Conservation (phyloP, 2,888 invertebrate genomes). For the Cremastobaeus sp. region DNA sequence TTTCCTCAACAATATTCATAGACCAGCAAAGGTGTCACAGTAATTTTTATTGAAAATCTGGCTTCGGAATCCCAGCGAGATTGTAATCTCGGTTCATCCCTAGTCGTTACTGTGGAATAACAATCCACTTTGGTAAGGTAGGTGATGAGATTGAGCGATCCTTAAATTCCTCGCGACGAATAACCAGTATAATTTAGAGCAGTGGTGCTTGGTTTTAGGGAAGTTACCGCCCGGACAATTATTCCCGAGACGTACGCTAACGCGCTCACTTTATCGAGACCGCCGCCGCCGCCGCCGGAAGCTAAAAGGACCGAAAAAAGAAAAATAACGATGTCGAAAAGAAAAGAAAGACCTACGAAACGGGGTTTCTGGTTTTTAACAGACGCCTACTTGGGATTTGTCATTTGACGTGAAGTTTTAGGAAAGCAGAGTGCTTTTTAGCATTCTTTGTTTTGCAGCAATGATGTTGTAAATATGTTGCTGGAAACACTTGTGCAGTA, state of each 20-base stretch:
- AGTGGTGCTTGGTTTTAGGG: slow-evolving; percentile 54
- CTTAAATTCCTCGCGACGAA: slow-evolving; percentile 59
- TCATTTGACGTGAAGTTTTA: slow-evolving; percentile 8
- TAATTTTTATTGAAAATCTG: too few relatives aligned
- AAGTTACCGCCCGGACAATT: slow-evolving; percentile 48
- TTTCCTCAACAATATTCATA: too few relatives aligned
- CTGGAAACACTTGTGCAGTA: too few relatives aligned
- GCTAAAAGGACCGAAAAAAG: slow-evolving; percentile 43
- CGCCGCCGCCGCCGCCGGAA: slow-evolving; percentile 43
- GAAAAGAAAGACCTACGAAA: slow-evolving; percentile 23
- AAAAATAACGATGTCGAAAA: slow-evolving; percentile 32
- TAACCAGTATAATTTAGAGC: slow-evolving; percentile 60
- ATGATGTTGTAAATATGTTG: too few relatives aligned
- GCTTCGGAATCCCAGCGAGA: too few relatives aligned
- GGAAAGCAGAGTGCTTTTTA: too few relatives aligned
- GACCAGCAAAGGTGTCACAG: too few relatives aligned
- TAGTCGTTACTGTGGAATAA: slow-evolving; percentile 49
- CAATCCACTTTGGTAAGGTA: slow-evolving; percentile 41
- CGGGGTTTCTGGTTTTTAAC: slow-evolving; percentile 41
- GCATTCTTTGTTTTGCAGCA: too few relatives aligned
- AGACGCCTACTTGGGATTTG: slow-evolving; percentile 27
- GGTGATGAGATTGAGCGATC: slow-evolving; percentile 10
- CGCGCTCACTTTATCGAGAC: slow-evolving; percentile 48
- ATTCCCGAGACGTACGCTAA: slow-evolving; percentile 49
- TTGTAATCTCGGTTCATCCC: slow-evolving; percentile 16